These are phyloP conservation scores for Tylochromis polylepis DNA, from an alignment of 2,113 vertebrate genomes.

Conservation along the genomic window DNA sequence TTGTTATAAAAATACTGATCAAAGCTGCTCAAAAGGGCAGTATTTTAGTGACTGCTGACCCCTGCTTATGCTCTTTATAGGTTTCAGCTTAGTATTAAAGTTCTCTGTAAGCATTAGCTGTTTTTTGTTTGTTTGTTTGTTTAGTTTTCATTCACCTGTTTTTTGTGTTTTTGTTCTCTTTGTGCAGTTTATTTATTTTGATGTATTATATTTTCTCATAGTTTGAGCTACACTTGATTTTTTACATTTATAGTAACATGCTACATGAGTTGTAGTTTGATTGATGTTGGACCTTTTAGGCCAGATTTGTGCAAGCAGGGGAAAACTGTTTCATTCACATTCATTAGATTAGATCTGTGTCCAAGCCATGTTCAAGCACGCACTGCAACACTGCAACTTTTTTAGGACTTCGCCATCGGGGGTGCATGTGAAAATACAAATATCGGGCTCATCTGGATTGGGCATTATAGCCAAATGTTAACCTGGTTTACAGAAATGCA, in stretches of 20 bases:
- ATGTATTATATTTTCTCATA: neutral
- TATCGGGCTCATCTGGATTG: neutral
- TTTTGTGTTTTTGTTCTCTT: neutral
- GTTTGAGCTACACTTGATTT: neutral
- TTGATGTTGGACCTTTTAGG: neutral
- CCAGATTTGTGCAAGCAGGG: neutral
- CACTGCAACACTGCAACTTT: neutral
- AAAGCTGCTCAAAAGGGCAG: accelerated
- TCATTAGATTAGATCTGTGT: neutral
- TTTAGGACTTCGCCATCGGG: neutral
- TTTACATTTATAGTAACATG: neutral
- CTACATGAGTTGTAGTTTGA: neutral
- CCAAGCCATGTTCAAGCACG: neutral
- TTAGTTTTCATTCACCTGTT: neutral
- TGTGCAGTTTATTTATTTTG: neutral
- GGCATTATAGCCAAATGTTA: neutral
- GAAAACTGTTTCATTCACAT: neutral
- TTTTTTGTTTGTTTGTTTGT: neutral
- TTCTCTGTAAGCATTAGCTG: neutral
- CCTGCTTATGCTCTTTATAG: neutral
- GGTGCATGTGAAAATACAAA: neutral
- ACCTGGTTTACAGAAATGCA: neutral
- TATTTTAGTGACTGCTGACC: neutral
- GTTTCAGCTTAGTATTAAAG: neutral
- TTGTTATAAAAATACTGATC: neutral